Evolutionary conservation across 1,140 invertebrate species (phyloP), one percentile per base, ranked within the genome.

Genomic region (Brachionus koreanus): DNA sequence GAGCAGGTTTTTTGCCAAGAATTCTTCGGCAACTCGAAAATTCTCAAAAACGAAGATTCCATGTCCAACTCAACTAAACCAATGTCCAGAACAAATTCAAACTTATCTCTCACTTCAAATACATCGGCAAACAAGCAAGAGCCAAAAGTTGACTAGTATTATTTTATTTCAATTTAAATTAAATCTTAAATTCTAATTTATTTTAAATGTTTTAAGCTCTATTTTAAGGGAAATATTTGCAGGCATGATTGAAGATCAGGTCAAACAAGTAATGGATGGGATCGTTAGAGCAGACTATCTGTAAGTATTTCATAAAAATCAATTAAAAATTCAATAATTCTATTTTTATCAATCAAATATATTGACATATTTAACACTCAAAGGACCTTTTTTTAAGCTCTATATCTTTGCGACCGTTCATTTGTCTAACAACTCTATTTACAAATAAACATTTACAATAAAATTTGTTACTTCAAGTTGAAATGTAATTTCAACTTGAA

Each of bases 1-100:
- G 97, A 99, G 87, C 96, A 98, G 89, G 92, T 95, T 84, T 98
- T 98, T 89, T 98, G 95, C 87, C 92, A 95, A 10, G 91, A 92
- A 39, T 98, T 98, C 89, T 96, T 98, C 85, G 89, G 98, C 61
- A 93, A 95, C 10, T 83, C 85, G 10, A 84, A 81, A 19, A 69
- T 83, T 39, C 84, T 82, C 74, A 76, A 82, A 12, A 89, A 85
- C 85, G 86, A 86, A n/a, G 9, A 67, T 19, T 19, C 23, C 25
- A 46, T 19, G n/a, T 25, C 43, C 33, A 65, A n/a, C 13, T 65
- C 65, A 23, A 16, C 6, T 12, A 35, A 37, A 12, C 23, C 49
- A 5, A 79, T 79, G 33, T 19, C 49, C 5, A 79, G 76, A 35
- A 61, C 49, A 5, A 79, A 19, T 33, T 79, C 76, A 19, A 79